Conservation (phyloP, 1,140 invertebrate genomes). For the Cyclina sinensis region DNA sequence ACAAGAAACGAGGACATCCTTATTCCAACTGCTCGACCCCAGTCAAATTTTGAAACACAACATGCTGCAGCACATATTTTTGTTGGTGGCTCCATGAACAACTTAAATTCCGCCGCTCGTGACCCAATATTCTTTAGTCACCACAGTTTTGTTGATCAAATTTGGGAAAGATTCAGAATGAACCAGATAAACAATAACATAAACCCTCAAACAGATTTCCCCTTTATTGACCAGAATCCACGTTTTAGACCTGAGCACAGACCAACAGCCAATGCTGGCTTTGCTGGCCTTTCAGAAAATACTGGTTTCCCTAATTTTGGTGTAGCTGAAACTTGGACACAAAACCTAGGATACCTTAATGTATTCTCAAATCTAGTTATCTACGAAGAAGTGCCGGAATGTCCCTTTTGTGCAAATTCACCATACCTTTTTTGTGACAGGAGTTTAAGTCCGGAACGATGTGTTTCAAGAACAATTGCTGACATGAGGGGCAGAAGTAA, state of each 20-base stretch:
- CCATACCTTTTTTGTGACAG: conserved; percentile 68
- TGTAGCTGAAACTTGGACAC: background rate
- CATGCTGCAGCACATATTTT: conserved; percentile 78
- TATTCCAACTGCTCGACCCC: conserved; percentile 60
- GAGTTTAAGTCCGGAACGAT: conserved; percentile 43
- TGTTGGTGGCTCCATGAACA: conserved; percentile 78
- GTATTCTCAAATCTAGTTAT: conserved; percentile 65
- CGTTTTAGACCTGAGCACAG: conserved; percentile 52
- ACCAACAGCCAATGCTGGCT: conserved; percentile 69
- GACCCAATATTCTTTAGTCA: conserved; percentile 86
- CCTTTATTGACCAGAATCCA: background rate
- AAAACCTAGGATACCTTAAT: conserved; percentile 73
- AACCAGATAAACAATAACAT: conserved; percentile 70
- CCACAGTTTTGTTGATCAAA: conserved; percentile 85
- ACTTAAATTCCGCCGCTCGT: conserved; percentile 80
- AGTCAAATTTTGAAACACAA: conserved; percentile 75
- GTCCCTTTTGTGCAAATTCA: conserved; percentile 77
- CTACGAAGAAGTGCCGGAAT: conserved; percentile 76
- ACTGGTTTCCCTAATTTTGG: conserved; percentile 29
- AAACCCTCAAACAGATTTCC: conserved; percentile 69
- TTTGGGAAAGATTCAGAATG: conserved; percentile 79
- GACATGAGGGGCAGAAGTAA: conserved; percentile 12
- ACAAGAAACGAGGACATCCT: conserved; percentile 66
- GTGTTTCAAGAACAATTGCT: conserved; percentile 59
- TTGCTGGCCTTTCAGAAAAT: conserved; percentile 63